Conservation (phyloP, 2,113 vertebrate genomes). For the Laterallus jamaicensis region DNA sequence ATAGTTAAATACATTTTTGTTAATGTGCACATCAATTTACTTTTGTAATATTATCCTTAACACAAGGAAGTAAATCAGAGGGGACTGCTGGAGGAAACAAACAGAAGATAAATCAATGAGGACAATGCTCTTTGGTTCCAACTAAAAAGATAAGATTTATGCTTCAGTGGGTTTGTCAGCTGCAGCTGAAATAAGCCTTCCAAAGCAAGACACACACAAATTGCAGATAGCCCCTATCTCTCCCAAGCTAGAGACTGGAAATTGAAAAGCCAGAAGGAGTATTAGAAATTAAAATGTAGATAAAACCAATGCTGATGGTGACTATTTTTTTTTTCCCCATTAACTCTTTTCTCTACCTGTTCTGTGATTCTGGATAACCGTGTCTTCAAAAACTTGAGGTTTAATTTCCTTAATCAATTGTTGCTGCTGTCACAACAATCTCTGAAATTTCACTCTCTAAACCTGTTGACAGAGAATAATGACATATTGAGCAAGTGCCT, state of each 20-base stretch:
- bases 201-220: constrained; percentile 4
- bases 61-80: neutral
- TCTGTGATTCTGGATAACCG: neutral
- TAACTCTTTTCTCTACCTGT: neutral
- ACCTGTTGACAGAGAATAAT: neutral
- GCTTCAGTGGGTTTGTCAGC: constrained; percentile 7
- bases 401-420: neutral
- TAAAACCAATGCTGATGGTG: neutral
- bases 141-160: constrained; percentile 31
- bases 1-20: constrained; percentile 1
- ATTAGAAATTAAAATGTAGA: neutral
- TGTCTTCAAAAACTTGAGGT: fast-evolving
- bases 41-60: constrained; percentile 14
- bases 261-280: neutral
- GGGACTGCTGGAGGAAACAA: neutral
- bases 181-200: constrained; percentile 22
- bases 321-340: neutral
- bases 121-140: neutral
- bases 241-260: neutral
- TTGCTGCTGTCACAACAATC: neutral
- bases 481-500: neutral
- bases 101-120: constrained; percentile 6
- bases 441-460: neutral
- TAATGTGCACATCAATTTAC: neutral
- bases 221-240: constrained; percentile 2